Percentiles rank a stretch among this genome's conserved stretches.
These are phyloP conservation scores for Zygothrica quintamaculata DNA, from an alignment of 2,888 invertebrate genomes.

Conservation along the genomic window DNA sequence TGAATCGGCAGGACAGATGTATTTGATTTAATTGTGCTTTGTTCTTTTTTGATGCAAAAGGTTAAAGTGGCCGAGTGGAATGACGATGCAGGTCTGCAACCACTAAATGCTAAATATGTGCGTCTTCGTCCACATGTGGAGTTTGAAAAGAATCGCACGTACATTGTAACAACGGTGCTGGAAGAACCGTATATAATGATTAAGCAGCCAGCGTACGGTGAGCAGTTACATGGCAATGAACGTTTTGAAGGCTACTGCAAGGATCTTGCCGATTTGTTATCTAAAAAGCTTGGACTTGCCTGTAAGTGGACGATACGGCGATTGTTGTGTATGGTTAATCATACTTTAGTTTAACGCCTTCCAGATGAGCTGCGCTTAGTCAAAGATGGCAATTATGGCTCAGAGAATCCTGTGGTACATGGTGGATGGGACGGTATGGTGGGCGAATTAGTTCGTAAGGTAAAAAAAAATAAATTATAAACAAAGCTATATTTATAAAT, in stretches of 20 bases:
- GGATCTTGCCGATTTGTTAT: constrained; percentile 93
- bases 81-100: constrained; percentile 90
- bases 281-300: constrained; percentile 92
- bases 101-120: constrained; percentile 90
- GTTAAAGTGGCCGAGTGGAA: constrained; percentile 96
- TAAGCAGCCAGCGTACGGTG: constrained; percentile 88
- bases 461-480: constrained; percentile 84
- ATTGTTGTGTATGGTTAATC: constrained; percentile 26
- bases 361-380: constrained; percentile 93
- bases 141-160: constrained; percentile 93
- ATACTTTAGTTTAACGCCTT: constrained; percentile 40
- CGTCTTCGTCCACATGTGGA: constrained; percentile 89
- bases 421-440: constrained; percentile 96
- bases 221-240: constrained; percentile 89
- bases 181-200: constrained; percentile 96
- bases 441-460: constrained; percentile 93
- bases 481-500: background rate
- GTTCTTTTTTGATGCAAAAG: no score
- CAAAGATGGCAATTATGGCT: constrained; percentile 93
- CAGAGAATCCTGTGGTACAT: constrained; percentile 89
- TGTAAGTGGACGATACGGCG: constrained; percentile 87
- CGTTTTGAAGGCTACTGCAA: constrained; percentile 96
- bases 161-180: constrained; percentile 93
- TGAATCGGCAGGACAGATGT: no score
- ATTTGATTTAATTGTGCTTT: no score